phyloP scores from a whole-genome alignment of 2,888 invertebrate species.

The Himalopsyche anomala region DNA sequence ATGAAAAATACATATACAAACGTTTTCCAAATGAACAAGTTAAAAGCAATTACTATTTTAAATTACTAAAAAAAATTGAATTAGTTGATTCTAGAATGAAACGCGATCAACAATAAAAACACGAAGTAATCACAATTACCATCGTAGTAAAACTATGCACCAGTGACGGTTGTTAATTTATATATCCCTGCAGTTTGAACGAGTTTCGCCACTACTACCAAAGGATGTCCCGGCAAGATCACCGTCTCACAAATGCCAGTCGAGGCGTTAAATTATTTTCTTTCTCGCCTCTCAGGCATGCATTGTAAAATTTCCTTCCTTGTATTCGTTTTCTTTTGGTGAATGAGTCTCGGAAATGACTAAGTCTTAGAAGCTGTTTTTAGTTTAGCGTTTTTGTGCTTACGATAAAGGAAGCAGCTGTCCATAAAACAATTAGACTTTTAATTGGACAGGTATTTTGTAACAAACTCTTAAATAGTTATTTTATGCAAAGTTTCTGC shows the following conservation, averaged over 20 bases:
- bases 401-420: not conserved
- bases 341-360: conserved; percentile 3
- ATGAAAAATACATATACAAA: too few relatives aligned
- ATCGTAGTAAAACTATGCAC: not conserved
- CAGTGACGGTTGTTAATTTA: not conserved
- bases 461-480: not conserved
- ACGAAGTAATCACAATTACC: too few relatives aligned
- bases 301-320: conserved; percentile 2
- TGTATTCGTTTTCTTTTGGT: not conserved
- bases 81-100: too few relatives aligned
- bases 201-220: not conserved
- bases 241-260: not conserved
- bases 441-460: not conserved
- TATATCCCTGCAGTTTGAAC: conserved; percentile 1
- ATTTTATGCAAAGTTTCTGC: not conserved
- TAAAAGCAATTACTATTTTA: too few relatives aligned
- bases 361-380: conserved; percentile 2
- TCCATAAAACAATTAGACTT: not conserved
- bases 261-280: conserved; percentile 30
- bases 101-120: too few relatives aligned
- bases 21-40: too few relatives aligned
- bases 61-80: too few relatives aligned
- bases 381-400: not conserved
- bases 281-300: not conserved
- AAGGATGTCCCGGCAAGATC: not conserved